Conservation (phyloP, 1,140 invertebrate species). For the Venturia canescens region DNA sequence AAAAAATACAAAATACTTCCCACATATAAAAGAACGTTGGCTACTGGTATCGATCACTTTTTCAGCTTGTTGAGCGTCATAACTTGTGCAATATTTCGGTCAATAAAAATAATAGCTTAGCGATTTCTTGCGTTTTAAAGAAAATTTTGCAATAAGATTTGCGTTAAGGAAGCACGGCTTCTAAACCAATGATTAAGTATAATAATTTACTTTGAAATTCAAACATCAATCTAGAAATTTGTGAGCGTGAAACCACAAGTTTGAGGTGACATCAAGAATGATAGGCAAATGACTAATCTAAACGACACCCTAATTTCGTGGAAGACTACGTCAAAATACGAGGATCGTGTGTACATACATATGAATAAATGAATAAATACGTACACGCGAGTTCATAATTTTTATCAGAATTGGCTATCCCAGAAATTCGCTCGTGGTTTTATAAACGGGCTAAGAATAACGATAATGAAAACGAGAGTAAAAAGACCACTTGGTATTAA, state of each 20-base stretch:
- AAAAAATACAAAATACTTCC: too few relatives aligned
- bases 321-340: constrained; percentile 19
- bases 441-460: constrained; percentile 18
- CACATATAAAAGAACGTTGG: too few relatives aligned
- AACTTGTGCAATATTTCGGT: too few relatives aligned
- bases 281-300: neutral
- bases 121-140: too few relatives aligned
- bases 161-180: neutral
- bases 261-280: neutral
- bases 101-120: too few relatives aligned
- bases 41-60: too few relatives aligned
- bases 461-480: constrained; percentile 26
- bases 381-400: neutral
- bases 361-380: neutral
- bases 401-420: neutral
- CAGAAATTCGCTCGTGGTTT: constrained; percentile 11
- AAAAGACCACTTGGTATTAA: constrained; percentile 30
- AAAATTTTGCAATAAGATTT: too few relatives aligned
- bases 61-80: too few relatives aligned
- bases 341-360: neutral
- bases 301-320: neutral
- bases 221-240: neutral
- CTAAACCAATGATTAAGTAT: neutral
- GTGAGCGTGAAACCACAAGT: neutral
- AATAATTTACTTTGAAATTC: neutral